These are phyloP conservation scores for Trichoplusia ni DNA, from an alignment of 1,140 invertebrate genomes.

Conservation along the genomic window DNA sequence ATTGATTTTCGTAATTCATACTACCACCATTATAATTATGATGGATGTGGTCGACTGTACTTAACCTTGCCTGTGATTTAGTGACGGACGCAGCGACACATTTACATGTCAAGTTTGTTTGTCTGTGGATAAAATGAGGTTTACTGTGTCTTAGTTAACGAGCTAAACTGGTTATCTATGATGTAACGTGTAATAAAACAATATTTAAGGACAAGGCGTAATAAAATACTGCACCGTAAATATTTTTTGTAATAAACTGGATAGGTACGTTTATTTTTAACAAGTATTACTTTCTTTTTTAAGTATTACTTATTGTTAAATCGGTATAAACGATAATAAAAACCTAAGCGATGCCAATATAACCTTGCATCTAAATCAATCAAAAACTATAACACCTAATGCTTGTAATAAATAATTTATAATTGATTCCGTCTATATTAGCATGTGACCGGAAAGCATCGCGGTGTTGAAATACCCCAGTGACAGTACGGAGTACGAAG, in stretches of 20 bases:
- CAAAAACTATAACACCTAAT: neutral
- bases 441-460: neutral
- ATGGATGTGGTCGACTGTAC: too few species aligned
- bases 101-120: constrained; percentile 26
- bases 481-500: constrained; percentile 14
- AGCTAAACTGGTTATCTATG: constrained; percentile 16
- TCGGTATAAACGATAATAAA: too few species aligned
- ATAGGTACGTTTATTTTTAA: too few species aligned
- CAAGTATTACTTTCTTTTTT: too few species aligned
- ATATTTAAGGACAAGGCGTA: neutral
- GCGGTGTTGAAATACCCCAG: constrained; percentile 18
- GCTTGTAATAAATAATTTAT: constrained; percentile 5
- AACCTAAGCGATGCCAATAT: too few species aligned
- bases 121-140: constrained; percentile 21
- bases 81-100: neutral
- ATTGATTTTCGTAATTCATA: too few species aligned
- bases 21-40: too few species aligned
- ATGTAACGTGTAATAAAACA: neutral
- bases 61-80: constrained; percentile 33
- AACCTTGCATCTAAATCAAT: neutral
- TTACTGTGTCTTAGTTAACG: neutral
- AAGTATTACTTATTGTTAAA: too few species aligned
- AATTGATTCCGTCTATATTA: neutral
- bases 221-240: too few species aligned
- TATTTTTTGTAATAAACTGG: too few species aligned